These are phyloP conservation scores for Lithophane semibrunnea DNA, from an alignment of 2,888 invertebrate genomes.

Conservation along the genomic window DNA sequence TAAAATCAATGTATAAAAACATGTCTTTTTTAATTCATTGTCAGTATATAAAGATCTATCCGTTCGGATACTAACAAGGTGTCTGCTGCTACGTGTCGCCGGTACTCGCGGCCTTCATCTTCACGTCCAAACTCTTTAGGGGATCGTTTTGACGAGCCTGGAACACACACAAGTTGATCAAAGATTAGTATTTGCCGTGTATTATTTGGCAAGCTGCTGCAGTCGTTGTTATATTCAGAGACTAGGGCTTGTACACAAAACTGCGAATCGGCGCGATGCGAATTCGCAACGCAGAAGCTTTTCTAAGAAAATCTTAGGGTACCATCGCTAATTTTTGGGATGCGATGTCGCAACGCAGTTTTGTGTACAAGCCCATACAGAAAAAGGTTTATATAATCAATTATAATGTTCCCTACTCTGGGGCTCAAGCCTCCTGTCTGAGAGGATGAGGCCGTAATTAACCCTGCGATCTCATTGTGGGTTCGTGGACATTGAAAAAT, in stretches of 20 bases:
- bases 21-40: slow-evolving; percentile 25
- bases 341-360: no score
- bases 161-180: slow-evolving; percentile 17
- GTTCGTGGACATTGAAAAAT: neutral
- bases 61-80: slow-evolving; percentile 79
- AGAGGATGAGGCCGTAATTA: neutral
- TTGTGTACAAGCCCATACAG: neutral
- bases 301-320: no score
- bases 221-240: neutral
- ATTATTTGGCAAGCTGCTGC: neutral
- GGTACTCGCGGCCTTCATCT: slow-evolving; percentile 82
- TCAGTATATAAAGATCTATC: slow-evolving; percentile 55
- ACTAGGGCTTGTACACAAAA: neutral
- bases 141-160: slow-evolving; percentile 93
- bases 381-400: neutral
- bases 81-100: slow-evolving; percentile 80
- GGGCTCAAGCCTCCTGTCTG: neutral
- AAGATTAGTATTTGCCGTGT: slow-evolving; percentile 1
- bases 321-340: no score
- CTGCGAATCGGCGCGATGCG: no score
- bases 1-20: slow-evolving; percentile 62
- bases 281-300: no score
- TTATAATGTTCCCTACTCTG: neutral
- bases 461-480: neutral
- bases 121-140: slow-evolving; percentile 92